Percentiles rank a stretch among this genome's conserved stretches.
Conservation (phyloP, 1,140 invertebrate genomes). For the Anadara kagoshimensis region DNA sequence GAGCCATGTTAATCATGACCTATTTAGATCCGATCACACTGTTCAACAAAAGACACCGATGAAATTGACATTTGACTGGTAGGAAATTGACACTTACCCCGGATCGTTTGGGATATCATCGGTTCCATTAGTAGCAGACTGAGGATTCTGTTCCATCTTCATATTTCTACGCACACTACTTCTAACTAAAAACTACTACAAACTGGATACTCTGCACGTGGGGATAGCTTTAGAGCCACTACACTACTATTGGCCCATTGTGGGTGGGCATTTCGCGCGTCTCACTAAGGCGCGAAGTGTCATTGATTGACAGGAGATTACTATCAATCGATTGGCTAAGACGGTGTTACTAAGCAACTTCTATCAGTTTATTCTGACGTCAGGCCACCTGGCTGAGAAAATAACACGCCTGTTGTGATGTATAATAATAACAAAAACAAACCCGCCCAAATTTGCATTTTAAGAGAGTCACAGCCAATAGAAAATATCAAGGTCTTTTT, state of each 20-base stretch:
- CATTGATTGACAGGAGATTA: constrained; percentile 58
- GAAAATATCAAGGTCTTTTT: too few species aligned
- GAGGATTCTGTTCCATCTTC: constrained; percentile 62
- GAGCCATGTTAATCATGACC: constrained; percentile 48
- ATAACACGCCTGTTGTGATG: constrained; percentile 43
- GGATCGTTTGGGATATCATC: constrained; percentile 64
- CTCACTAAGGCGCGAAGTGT: constrained; percentile 58
- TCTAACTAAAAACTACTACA: constrained; percentile 59
- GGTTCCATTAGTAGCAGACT: constrained; percentile 53
- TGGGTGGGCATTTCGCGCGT: constrained; percentile 63
- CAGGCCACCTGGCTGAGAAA: constrained; percentile 14
- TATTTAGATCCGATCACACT: constrained; percentile 39
- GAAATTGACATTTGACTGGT: constrained; percentile 20
- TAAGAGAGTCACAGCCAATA: too few species aligned
- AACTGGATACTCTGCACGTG: constrained; percentile 56
- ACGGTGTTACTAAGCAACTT: constrained; percentile 56
- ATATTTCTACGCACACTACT: constrained; percentile 59
- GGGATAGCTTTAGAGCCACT: constrained; percentile 38
- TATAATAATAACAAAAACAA: constrained; percentile 52
- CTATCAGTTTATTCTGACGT: constrained; percentile 52
- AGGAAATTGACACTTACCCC: constrained; percentile 52
- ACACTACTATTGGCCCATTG: constrained; percentile 56
- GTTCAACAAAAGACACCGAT: constrained; percentile 32
- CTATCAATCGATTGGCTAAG: constrained; percentile 50
- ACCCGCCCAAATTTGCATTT: constrained; percentile 38